Percentiles rank a stretch among this genome's conserved stretches.
These are phyloP conservation scores for Neodon shergylaensis DNA, from an alignment of 2,113 vertebrate genomes.

Conservation along the genomic window DNA sequence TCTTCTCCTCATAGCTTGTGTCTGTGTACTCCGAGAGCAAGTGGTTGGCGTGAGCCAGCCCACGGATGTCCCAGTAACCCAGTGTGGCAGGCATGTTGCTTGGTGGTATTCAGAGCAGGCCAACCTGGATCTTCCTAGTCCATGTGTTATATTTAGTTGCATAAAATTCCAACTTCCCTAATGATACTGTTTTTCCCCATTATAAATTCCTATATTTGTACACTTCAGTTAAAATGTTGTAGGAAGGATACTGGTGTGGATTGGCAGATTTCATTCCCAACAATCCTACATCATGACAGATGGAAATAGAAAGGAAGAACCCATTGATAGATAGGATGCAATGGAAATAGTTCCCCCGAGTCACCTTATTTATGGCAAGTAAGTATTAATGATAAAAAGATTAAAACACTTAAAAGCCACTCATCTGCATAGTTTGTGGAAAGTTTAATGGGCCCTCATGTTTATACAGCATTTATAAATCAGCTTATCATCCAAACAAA, in stretches of 20 bases:
- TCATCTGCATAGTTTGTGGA: neutral
- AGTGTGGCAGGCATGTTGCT: too few relatives aligned
- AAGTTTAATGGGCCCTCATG: neutral
- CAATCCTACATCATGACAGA: neutral
- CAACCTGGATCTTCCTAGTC: too few relatives aligned
- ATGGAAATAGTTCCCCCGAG: neutral
- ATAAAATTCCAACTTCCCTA: neutral
- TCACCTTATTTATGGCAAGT: neutral
- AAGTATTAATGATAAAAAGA: neutral
- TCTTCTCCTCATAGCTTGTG: too few relatives aligned
- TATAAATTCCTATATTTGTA: neutral
- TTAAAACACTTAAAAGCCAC: neutral
- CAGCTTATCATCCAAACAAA: neutral
- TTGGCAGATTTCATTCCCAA: neutral
- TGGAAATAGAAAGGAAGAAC: neutral
- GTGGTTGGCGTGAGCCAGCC: too few relatives aligned
- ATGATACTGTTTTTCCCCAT: neutral
- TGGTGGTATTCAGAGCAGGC: too few relatives aligned
- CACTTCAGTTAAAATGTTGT: neutral
- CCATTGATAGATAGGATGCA: neutral
- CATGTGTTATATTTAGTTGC: neutral
- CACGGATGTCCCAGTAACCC: too few relatives aligned
- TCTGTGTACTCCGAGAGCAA: too few relatives aligned
- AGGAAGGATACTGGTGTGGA: neutral
- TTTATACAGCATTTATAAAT: constrained; percentile 8